These are phyloP conservation scores for Crossocerus cetratus DNA, from an alignment of 2,888 invertebrate genomes.

Conservation along the genomic window DNA sequence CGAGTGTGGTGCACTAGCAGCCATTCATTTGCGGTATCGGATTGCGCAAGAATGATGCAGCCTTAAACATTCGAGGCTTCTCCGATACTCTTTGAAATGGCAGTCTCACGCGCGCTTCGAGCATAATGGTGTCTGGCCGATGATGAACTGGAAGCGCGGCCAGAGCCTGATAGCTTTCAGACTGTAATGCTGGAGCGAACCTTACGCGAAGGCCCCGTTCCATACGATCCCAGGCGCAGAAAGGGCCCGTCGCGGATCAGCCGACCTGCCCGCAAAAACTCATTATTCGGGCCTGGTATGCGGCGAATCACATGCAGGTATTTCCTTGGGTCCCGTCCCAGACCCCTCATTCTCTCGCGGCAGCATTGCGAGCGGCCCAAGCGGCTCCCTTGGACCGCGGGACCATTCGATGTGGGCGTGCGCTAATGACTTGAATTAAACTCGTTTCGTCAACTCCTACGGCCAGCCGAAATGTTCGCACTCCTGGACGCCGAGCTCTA, in stretches of 20 bases:
- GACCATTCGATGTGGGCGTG: constrained; percentile 60
- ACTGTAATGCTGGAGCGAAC: no score
- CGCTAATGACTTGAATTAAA: constrained; percentile 70
- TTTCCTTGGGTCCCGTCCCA: constrained; percentile 16
- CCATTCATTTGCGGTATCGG: no score
- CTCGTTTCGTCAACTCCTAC: constrained; percentile 61
- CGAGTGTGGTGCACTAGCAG: no score
- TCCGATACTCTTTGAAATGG: background rate
- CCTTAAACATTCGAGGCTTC: no score
- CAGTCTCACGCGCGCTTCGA: background rate
- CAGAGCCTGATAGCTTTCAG: background rate
- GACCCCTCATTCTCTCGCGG: no score
- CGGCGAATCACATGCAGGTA: constrained; percentile 42
- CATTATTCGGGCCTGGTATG: constrained; percentile 33
- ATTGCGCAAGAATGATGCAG: no score
- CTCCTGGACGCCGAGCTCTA: background rate
- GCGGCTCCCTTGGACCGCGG: constrained; percentile 19
- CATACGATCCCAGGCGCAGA: constrained; percentile 10
- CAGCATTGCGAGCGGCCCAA: background rate
- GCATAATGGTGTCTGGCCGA: background rate
- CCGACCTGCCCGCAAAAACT: constrained; percentile 29
- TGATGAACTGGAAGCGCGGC: background rate
- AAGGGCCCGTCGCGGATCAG: constrained; percentile 21
- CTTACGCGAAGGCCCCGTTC: background rate
- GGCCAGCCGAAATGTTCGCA: constrained; percentile 26